Evolutionary conservation across 2,888 invertebrate genomes (phyloP).

Genomic region (Acanthosepion pharaonis): DNA sequence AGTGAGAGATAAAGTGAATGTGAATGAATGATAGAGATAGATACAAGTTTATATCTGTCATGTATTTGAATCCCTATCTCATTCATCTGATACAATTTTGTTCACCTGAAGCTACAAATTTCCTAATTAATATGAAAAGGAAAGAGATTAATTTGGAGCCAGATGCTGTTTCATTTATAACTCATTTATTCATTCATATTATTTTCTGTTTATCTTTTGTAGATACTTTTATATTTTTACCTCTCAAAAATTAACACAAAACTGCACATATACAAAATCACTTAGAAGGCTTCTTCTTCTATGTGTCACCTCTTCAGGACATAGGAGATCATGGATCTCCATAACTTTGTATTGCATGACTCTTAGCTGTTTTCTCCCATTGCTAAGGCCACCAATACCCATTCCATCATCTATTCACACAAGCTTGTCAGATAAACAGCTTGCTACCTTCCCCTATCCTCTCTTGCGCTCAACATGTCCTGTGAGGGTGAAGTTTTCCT

Average conservation of each 20-base stretch:
- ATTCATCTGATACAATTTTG: not conserved
- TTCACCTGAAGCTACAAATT: not conserved
- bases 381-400: too few relatives aligned
- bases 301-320: too few relatives aligned
- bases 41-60: not conserved
- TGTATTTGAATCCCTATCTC: not conserved
- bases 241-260: not conserved
- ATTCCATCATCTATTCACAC: too few relatives aligned
- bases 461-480: too few relatives aligned
- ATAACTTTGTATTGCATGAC: too few relatives aligned
- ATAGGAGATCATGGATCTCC: too few relatives aligned
- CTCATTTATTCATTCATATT: not conserved
- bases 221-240: not conserved
- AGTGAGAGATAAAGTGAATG: not conserved
- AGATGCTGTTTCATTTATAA: not conserved
- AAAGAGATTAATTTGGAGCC: not conserved
- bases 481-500: too few relatives aligned
- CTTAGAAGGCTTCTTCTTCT: not conserved
- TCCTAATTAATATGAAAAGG: slow-evolving; percentile 33
- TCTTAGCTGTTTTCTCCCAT: too few relatives aligned
- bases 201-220: not conserved
- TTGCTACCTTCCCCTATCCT: too few relatives aligned
- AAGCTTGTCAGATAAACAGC: too few relatives aligned
- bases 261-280: not conserved
- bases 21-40: not conserved